Evolutionary conservation across 2,113 vertebrate genomes (phyloP), one percentile per base, ranked within the genome.

Genomic region (Ovis canadensis): DNA sequence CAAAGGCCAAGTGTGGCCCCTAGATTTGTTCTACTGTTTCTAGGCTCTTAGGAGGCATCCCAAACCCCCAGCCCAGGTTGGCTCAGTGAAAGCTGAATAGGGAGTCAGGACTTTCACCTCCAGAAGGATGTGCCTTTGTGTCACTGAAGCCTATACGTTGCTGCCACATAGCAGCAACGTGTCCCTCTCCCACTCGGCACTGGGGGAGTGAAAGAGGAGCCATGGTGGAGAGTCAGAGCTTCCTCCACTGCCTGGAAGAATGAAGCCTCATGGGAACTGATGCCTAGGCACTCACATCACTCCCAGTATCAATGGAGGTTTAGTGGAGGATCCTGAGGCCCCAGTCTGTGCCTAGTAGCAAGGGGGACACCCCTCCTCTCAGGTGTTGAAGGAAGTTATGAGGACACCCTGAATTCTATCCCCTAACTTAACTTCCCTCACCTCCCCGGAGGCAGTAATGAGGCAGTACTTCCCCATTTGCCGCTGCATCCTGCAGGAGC

Each of bases 61-160:
- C 17, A 29, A 5, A 0, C 6, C 17, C 48, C 3, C 4, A n/a
- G 33, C 0, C 60, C 27, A 29, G 14, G 43, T 17, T 33, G 21
- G 43, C 17, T 71, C 27, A 40, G 16, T 23, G n/a, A 80, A 55
- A 21, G 17, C 15, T 23, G 3, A 59, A 8, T 13, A 8, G 33
- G 33, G 13, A 43, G 23, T 3, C 59, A 23, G 67, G 36, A 62
- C 48, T 27, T 43, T 40, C 12, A 33, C 48, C 2, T 2, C 36
- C 3, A 13, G 6, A 10, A 90, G n/a, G 48, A 48, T 48, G 31
- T 6, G n/a, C 12, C 25, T 45, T 21, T 50, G 23, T 27, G 36
- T 50, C 48, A 7, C 1, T 8, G 62, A 13, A 67, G 12, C 7
- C 50, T 57, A 19, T 17, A 40, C 7, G 36, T 62, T 31, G 33